phyloP scores from a whole-genome alignment of 2,113 vertebrate species.

The Puffinus mauretanicus region DNA sequence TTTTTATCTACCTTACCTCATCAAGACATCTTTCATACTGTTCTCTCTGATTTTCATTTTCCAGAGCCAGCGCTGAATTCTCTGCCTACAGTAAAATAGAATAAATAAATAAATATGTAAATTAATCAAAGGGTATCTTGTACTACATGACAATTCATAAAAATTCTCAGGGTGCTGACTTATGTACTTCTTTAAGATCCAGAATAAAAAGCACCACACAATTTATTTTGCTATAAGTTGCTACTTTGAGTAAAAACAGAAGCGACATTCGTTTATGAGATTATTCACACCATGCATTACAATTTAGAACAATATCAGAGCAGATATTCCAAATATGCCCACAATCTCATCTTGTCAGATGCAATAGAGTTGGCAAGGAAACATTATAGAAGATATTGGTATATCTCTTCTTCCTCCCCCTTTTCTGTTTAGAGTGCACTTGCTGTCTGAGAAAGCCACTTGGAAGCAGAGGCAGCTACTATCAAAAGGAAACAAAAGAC shows the following conservation, averaged over 20 bases:
- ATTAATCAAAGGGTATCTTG: constrained; percentile 38
- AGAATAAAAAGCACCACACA: constrained; percentile 21
- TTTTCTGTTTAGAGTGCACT: not conserved
- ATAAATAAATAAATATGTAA: constrained; percentile 43
- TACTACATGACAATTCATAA: constrained; percentile 18
- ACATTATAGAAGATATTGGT: not conserved
- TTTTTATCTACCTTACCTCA: constrained; percentile 79
- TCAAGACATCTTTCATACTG: constrained; percentile 92
- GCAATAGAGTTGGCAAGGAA: constrained; percentile 9
- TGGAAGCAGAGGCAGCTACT: not conserved
- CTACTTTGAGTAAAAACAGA: constrained; percentile 54
- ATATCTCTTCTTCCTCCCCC: not conserved
- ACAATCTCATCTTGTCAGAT: constrained; percentile 36
- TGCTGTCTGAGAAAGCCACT: not conserved
- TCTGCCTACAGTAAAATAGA: constrained; percentile 77
- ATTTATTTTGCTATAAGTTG: constrained; percentile 28
- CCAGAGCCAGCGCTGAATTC: constrained; percentile 84
- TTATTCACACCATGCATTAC: constrained; percentile 21
- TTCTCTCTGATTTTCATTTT: constrained; percentile 91
- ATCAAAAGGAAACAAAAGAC: not conserved
- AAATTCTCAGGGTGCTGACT: constrained; percentile 1
- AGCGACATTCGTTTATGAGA: constrained; percentile 46
- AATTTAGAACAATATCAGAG: constrained; percentile 26
- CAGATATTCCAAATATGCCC: constrained; percentile 26
- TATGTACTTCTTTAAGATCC: constrained; percentile 19